These are phyloP conservation scores for Otolemur crassicaudatus DNA, from an alignment of 2,797 vertebrate species.

Conservation along the genomic window DNA sequence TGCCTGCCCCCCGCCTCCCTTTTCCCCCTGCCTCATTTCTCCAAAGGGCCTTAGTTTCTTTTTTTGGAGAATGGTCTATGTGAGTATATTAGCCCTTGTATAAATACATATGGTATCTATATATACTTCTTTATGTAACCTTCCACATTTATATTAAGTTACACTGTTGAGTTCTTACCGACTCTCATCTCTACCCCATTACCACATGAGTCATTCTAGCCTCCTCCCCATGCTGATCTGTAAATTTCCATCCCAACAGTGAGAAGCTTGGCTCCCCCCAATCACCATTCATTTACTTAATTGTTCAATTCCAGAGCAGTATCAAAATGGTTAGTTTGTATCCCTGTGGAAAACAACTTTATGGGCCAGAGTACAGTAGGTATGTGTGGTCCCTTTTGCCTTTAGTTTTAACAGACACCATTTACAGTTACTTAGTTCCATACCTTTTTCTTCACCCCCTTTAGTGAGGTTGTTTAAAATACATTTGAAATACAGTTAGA, in stretches of 20 bases:
- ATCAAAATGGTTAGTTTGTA: background rate
- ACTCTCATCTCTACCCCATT: background rate
- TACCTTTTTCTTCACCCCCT: background rate
- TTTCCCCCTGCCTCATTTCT: background rate
- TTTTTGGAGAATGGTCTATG: background rate
- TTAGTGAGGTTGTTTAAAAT: slow-evolving; percentile 3
- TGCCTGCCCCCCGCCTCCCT: background rate
- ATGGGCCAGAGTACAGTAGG: background rate
- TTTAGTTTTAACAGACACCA: background rate
- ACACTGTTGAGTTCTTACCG: background rate
- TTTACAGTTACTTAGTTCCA: slow-evolving; percentile 4
- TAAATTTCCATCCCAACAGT: background rate
- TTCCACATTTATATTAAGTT: background rate
- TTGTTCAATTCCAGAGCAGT: background rate
- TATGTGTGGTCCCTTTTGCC: background rate
- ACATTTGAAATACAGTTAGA: slow-evolving; percentile 17
- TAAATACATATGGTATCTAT: background rate
- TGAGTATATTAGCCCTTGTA: background rate
- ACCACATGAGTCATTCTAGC: background rate
- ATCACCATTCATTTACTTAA: background rate
- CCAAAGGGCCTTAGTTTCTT: background rate
- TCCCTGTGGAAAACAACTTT: background rate
- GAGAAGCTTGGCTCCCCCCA: background rate
- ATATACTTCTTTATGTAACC: background rate
- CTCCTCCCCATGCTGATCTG: background rate